Conservation (phyloP, 2,888 invertebrate species). For the Tinea semifulvella region DNA sequence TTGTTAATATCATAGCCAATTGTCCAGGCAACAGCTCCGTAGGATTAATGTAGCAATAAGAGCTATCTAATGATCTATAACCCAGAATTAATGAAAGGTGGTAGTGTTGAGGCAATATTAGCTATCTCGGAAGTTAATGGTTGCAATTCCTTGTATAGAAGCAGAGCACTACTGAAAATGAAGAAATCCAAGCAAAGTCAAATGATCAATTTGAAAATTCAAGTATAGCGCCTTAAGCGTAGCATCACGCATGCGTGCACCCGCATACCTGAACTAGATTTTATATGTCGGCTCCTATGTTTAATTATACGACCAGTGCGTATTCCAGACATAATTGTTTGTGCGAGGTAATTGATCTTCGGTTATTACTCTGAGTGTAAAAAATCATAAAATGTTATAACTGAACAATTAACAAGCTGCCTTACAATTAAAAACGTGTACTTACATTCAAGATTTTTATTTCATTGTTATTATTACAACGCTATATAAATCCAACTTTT, state of each 20-base stretch:
- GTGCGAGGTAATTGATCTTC: constrained; percentile 9
- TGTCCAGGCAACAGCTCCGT: constrained; percentile 1
- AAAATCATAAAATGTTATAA: constrained; percentile 6
- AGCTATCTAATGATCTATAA: background rate
- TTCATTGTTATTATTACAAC: background rate
- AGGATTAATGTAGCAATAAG: background rate
- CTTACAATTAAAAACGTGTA: background rate
- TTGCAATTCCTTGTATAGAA: constrained; percentile 19
- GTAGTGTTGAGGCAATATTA: background rate
- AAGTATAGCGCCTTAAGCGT: constrained; percentile 25
- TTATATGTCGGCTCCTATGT: constrained; percentile 42
- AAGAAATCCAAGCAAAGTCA: constrained; percentile 24
- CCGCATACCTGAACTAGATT: constrained; percentile 52
- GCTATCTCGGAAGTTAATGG: background rate
- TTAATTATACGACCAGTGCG: constrained; percentile 52
- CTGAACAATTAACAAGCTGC: constrained; percentile 3
- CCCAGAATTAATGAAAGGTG: background rate
- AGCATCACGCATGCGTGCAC: constrained; percentile 36
- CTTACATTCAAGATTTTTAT: background rate
- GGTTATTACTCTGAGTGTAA: constrained; percentile 2
- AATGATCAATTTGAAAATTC: background rate
- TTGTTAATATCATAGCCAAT: background rate
- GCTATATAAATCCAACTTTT: background rate
- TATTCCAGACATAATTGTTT: constrained; percentile 46
- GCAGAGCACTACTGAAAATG: constrained; percentile 29